Evolutionary conservation across 1,140 invertebrate species (phyloP), one percentile per base, ranked within the genome.

Genomic region (Cotesia vestalis): DNA sequence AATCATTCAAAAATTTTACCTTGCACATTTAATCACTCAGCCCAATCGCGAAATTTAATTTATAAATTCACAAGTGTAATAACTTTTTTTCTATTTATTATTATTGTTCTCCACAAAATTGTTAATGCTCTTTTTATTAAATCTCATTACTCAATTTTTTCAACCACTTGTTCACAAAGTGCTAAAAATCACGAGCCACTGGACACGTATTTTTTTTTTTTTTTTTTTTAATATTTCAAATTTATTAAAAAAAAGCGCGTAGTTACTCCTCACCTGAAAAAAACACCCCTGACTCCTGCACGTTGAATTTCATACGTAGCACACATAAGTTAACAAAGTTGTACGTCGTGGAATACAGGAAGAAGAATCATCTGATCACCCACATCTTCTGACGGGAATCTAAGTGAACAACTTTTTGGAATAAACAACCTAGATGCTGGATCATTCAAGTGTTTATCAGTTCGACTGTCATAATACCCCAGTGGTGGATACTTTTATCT

Each of bases 271-370:
- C 40, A 46, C 5, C 6, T 46, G 11, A 9, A 27, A 11, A 40
- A 40, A 11, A 46, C 11, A 46, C 40, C 11, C 40, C 40, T 46
- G 11, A 46, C 6, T 8, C 40, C 40, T 46, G 40, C 40, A 46
- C 40, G 40, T 46, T 9, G 11, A 46, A 46, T 46, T 46, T 6
- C 2, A 46, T 46, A 46, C 40, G 40, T 57, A 57, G 53, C 12
- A 20, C 53, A 57, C 6, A 57, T 14, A 6, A 57, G 40, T 46
- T 57, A 57, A 57, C 53, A 57, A 57, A 57, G 12, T 6, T 20
- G 53, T 57, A 20, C 20, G 53, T 57, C 53, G 53, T 57, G n/a
- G 53, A 57, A 57, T 57, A 20, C 53, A 57, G 53, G 53, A n/a
- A 57, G 53, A 57, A 14, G 53, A 57, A 17, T 20, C 40, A 46